Percentiles rank a stretch among this genome's conserved stretches.
Evolutionary conservation across 2,113 vertebrate species (phyloP).

Genomic region (Muscicapa adusta): DNA sequence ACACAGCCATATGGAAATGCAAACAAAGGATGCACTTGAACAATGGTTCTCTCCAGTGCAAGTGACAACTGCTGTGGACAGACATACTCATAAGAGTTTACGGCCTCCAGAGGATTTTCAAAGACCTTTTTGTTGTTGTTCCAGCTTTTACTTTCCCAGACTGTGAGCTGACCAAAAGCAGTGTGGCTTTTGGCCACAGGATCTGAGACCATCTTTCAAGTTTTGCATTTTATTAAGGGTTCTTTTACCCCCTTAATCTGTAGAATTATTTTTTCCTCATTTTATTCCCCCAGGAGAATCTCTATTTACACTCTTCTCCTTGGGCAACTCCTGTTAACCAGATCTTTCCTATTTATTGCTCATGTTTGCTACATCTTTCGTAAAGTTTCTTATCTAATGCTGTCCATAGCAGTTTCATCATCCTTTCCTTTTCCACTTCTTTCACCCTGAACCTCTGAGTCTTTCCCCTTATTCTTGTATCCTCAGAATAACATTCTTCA

Average conservation of each 20-base stretch:
- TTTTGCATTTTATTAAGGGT: background rate
- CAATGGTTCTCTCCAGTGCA: background rate
- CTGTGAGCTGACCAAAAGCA: background rate
- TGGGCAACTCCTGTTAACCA: background rate
- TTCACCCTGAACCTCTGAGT: background rate
- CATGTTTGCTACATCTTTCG: background rate
- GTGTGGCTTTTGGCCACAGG: background rate
- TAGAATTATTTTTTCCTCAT: background rate
- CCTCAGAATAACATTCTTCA: background rate
- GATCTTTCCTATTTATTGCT: background rate
- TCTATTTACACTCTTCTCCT: background rate
- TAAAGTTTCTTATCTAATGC: background rate
- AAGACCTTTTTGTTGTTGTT: background rate
- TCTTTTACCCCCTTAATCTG: background rate
- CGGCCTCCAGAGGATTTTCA: background rate
- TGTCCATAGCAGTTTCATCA: background rate
- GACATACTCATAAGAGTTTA: background rate
- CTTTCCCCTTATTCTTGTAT: background rate
- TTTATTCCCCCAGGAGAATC: background rate
- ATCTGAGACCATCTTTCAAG: background rate
- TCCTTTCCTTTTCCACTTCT: background rate
- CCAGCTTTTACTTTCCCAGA: background rate
- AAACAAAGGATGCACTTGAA: background rate
- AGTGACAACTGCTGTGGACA: background rate
- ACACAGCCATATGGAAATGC: background rate